phyloP scores from a whole-genome alignment of 2,888 invertebrate genomes.

The Achlya flavicornis region DNA sequence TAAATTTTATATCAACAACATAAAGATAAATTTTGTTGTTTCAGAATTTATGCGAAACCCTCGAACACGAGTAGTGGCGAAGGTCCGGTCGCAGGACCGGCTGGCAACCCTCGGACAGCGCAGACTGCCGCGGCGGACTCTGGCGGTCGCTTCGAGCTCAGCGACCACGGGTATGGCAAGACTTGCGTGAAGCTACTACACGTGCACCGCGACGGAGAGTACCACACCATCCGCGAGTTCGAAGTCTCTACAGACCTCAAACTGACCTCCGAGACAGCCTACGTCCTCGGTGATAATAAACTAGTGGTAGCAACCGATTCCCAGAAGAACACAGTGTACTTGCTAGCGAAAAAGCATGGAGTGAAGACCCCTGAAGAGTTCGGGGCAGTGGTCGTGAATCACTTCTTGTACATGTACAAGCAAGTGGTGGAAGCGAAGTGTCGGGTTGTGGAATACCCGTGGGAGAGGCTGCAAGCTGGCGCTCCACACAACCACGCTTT shows the following conservation, averaged over 20 bases:
- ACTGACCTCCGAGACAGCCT: slow-evolving; percentile 88
- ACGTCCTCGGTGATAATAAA: slow-evolving; percentile 89
- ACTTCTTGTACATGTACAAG: slow-evolving; percentile 89
- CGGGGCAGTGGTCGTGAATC: slow-evolving; percentile 88
- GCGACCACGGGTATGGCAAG: slow-evolving; percentile 89
- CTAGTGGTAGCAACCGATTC: slow-evolving; percentile 93
- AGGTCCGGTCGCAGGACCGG: slow-evolving; percentile 25
- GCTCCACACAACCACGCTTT: slow-evolving; percentile 90
- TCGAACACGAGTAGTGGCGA: slow-evolving; percentile 71
- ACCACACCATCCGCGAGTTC: slow-evolving; percentile 89
- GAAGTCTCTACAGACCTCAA: slow-evolving; percentile 89
- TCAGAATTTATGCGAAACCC: slow-evolving; percentile 79
- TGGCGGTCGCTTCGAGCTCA: slow-evolving; percentile 84
- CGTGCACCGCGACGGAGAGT: slow-evolving; percentile 86
- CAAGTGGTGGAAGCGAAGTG: slow-evolving; percentile 89
- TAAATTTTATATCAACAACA: neutral
- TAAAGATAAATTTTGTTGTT: slow-evolving; percentile 24
- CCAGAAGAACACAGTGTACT: slow-evolving; percentile 92
- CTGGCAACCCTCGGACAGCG: slow-evolving; percentile 37
- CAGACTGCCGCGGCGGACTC: slow-evolving; percentile 73
- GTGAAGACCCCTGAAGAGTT: slow-evolving; percentile 91
- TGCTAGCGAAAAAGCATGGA: slow-evolving; percentile 90
- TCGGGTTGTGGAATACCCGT: slow-evolving; percentile 89
- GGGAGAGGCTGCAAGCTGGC: slow-evolving; percentile 86
- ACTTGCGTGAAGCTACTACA: slow-evolving; percentile 89